Evolutionary conservation across 1,140 invertebrate genomes (phyloP), one percentile per base, ranked within the genome.

Genomic region (Trypoxylus dichotomus): DNA sequence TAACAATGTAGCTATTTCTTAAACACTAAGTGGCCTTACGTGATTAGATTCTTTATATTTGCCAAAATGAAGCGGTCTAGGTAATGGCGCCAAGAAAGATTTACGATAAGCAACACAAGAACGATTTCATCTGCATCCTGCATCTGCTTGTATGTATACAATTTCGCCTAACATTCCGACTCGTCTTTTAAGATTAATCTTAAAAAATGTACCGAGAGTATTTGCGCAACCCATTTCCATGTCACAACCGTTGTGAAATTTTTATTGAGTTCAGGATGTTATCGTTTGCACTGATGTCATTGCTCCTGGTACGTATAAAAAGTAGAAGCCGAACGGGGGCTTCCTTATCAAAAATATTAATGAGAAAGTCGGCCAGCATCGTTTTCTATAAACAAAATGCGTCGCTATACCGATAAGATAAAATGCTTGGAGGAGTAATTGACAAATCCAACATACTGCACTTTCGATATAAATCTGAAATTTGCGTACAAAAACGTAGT

Each of bases 281-380:
- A 54, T 54, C 47, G 47, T 54, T 54, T 54, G 47, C 47, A 54
- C 47, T 54, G 47, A 54, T 54, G 47, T 54, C 47, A 54, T 54
- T 54, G 47, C 47, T 54, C 47, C 47, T 15, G 15, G 47, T 54
- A 54, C 19, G n/a, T 54, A 54, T 54, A 19, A 54, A 54, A 19
- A 54, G 47, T 54, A 19, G 47, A 19, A 54, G 11, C n/a, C 47
- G 47, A 54, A 54, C 47, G 47, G 47, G 47, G 47, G 47, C 47
- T 19, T n/a, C 13, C 19, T 54, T 54, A 54, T 54, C 47, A 54
- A 54, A 54, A 54, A 54, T 54, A 54, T 54, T 19, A 54, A 54
- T 54, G 47, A 54, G 47, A 54, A 54, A 54, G 47, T 54, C 47
- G 47, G 47, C 47, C 47, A 54, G 47, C 15, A 37, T 37, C 32